Evolutionary conservation across 2,888 invertebrate genomes (phyloP).

Genomic region (Scaptomyza polygonia): DNA sequence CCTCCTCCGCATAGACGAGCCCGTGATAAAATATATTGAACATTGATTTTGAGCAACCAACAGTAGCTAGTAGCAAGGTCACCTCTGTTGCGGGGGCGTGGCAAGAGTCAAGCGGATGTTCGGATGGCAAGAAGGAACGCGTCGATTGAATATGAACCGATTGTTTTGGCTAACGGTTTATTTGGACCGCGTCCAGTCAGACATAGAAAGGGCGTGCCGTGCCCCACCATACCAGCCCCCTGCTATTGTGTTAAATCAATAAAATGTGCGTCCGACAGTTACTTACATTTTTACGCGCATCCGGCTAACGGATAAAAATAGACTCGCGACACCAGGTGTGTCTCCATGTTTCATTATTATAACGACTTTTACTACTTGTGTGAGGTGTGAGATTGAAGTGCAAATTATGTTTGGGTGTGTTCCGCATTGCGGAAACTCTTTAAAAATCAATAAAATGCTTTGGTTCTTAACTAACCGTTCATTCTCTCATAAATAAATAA

Average conservation of each 20-base stretch:
- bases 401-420: conserved; percentile 4
- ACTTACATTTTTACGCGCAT: conserved; percentile 65
- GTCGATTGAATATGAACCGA: conserved; percentile 10
- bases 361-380: conserved; percentile 7
- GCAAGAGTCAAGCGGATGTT: background rate
- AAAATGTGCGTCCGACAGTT: conserved; percentile 61
- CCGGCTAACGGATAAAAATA: conserved; percentile 65
- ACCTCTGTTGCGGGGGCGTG: conserved; percentile 21
- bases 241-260: conserved; percentile 61
- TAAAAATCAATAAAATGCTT: background rate
- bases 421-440: background rate
- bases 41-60: conserved; percentile 68
- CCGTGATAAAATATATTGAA: conserved; percentile 70
- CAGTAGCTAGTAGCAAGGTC: conserved; percentile 21
- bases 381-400: background rate
- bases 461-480: background rate
- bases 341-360: conserved; percentile 12
- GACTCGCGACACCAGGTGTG: conserved; percentile 44
- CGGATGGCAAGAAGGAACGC: background rate
- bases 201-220: conserved; percentile 48
- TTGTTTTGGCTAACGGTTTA: conserved; percentile 2
- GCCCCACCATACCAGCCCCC: conserved; percentile 4
- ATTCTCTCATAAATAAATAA: no score
- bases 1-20: conserved; percentile 15
- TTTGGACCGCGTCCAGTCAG: conserved; percentile 47